Conservation (phyloP, 64 coral and sea anemone species). For the Porites australiensis region DNA sequence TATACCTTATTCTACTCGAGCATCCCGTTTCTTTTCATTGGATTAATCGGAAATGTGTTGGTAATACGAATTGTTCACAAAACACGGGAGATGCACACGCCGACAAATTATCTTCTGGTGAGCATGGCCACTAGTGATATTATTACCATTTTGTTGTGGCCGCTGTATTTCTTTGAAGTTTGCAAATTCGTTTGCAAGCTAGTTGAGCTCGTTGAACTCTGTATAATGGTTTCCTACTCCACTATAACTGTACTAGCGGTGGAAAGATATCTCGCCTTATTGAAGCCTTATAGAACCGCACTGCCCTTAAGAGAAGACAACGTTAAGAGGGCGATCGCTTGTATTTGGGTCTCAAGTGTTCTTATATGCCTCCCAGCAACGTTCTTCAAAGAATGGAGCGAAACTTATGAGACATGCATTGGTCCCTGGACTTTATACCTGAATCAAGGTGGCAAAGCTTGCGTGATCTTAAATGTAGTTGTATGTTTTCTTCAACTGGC, state of each 20-base stretch:
- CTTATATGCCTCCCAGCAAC: neutral
- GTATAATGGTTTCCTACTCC: neutral
- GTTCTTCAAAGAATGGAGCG: neutral
- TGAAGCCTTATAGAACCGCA: neutral
- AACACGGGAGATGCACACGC: neutral
- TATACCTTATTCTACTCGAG: too few species aligned
- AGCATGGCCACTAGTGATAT: neutral
- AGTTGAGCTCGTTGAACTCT: neutral
- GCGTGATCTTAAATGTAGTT: neutral
- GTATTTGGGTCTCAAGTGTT: neutral
- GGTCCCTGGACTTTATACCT: neutral
- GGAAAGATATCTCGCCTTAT: too few species aligned
- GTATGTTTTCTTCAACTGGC: neutral
- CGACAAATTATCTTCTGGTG: neutral
- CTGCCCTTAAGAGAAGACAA: neutral
- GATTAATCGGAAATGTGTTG: too few species aligned
- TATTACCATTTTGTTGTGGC: neutral
- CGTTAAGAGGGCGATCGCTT: neutral
- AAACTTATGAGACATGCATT: neutral
- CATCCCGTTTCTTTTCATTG: too few species aligned
- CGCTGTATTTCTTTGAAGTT: neutral
- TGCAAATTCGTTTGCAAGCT: neutral
- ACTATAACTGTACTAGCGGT: too few species aligned
- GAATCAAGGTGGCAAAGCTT: neutral
- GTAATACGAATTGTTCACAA: neutral